phyloP scores from a whole-genome alignment of 2,113 vertebrate genomes.

The Oceanites oceanicus region DNA sequence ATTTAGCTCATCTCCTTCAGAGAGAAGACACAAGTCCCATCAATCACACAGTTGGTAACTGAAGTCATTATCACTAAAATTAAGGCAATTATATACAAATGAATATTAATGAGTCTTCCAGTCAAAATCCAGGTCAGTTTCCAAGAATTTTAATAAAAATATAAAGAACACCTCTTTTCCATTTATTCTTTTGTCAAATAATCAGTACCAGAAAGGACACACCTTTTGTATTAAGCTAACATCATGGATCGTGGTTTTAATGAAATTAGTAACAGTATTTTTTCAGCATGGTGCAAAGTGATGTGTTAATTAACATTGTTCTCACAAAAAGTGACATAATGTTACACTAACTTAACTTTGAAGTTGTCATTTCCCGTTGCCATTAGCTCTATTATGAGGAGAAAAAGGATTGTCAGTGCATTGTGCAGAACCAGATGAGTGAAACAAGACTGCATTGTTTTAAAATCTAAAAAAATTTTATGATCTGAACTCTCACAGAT shows the following conservation, averaged over 20 bases:
- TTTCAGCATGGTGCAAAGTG: constrained; percentile 7
- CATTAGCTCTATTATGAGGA: not conserved
- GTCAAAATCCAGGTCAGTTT: constrained; percentile 77
- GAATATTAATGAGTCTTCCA: constrained; percentile 82
- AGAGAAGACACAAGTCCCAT: constrained; percentile 77
- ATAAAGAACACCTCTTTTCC: constrained; percentile 36
- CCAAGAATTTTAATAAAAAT: constrained; percentile 68
- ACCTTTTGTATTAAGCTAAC: constrained; percentile 55
- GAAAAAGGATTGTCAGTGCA: not conserved
- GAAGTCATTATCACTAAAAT: constrained; percentile 83
- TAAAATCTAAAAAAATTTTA: not conserved
- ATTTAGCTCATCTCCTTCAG: constrained; percentile 77
- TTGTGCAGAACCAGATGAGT: not conserved
- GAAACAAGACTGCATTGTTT: not conserved
- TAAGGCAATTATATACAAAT: constrained; percentile 85
- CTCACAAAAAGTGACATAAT: constrained; percentile 23
- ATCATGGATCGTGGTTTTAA: constrained; percentile 13
- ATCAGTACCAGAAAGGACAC: constrained; percentile 42
- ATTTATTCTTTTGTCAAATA: constrained; percentile 59
- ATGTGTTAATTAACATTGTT: constrained; percentile 60
- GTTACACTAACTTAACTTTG: constrained; percentile 29
- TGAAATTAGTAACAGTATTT: constrained; percentile 45
- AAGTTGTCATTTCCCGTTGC: constrained; percentile 42
- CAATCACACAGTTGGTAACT: constrained; percentile 84
- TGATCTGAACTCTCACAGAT: not conserved